A percentile compares a stretch with the other conserved stretches of the same genome.
Conservation (phyloP, 2,797 vertebrate species). For the Sebastes cheni region DNA sequence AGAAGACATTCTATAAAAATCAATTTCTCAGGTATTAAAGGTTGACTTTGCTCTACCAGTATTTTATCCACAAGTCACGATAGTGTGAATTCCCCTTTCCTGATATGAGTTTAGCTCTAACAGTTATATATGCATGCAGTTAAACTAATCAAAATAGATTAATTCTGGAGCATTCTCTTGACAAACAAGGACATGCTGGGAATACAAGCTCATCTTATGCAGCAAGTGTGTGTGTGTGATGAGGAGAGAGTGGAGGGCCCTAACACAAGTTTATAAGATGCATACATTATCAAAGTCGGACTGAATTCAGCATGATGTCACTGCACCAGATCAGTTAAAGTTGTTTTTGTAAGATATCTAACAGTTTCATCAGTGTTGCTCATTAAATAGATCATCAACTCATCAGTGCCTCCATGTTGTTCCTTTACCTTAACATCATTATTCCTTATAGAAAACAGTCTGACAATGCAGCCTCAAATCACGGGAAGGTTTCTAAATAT, state of each 20-base stretch:
- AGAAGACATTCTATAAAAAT: neutral
- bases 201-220: neutral
- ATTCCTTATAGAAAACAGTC: neutral
- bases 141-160: neutral
- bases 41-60: neutral
- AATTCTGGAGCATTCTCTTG: neutral
- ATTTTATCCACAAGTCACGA: neutral
- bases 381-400: neutral
- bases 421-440: neutral
- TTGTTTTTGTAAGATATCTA: neutral
- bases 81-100: neutral
- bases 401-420: neutral
- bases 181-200: neutral
- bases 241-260: neutral
- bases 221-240: neutral
- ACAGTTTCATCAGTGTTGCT: neutral
- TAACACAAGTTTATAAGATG: neutral
- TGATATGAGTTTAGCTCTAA: neutral
- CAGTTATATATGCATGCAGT: neutral
- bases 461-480: neutral
- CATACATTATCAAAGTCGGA: neutral
- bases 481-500: neutral
- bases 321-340: neutral
- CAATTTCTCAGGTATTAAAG: neutral
- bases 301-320: neutral